Conservation (phyloP, 2,888 invertebrate genomes). For the Lymantria monacha region DNA sequence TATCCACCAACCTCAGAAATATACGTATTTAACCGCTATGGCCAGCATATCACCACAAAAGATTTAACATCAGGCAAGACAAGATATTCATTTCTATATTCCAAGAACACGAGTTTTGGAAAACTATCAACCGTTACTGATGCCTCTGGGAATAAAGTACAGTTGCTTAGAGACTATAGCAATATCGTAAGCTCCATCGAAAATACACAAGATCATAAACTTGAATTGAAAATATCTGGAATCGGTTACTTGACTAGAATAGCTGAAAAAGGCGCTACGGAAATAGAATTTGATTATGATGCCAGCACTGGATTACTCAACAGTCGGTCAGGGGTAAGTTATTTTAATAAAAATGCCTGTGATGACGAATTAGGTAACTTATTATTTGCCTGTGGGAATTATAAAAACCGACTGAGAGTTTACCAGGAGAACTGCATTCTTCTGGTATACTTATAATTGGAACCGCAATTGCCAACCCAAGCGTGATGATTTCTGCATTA, state of each 20-base stretch:
- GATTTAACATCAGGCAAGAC: conserved; percentile 97
- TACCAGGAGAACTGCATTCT: no score
- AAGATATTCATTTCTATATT: conserved; percentile 97
- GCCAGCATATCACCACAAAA: conserved; percentile 97
- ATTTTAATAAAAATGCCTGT: background rate
- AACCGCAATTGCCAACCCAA: no score
- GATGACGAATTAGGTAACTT: conserved; percentile 1
- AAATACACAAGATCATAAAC: conserved; percentile 96
- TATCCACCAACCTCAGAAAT: conserved; percentile 96
- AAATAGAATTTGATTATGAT: conserved; percentile 95
- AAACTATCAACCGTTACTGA: conserved; percentile 96
- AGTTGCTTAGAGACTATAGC: conserved; percentile 94
- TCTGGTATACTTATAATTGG: no score
- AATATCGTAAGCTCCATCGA: conserved; percentile 96
- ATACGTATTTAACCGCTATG: conserved; percentile 96
- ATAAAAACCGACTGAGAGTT: no score
- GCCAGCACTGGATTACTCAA: conserved; percentile 93
- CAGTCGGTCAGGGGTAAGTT: conserved; percentile 89
- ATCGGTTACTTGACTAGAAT: conserved; percentile 95
- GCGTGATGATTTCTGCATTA: no score
- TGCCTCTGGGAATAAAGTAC: conserved; percentile 95
- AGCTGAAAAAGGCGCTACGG: conserved; percentile 93
- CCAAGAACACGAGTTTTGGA: conserved; percentile 97
- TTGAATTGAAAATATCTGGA: conserved; percentile 95
- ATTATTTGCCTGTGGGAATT: background rate